These are phyloP conservation scores for Myotis yumanensis DNA, from an alignment of 2,113 vertebrate species.

Conservation along the genomic window DNA sequence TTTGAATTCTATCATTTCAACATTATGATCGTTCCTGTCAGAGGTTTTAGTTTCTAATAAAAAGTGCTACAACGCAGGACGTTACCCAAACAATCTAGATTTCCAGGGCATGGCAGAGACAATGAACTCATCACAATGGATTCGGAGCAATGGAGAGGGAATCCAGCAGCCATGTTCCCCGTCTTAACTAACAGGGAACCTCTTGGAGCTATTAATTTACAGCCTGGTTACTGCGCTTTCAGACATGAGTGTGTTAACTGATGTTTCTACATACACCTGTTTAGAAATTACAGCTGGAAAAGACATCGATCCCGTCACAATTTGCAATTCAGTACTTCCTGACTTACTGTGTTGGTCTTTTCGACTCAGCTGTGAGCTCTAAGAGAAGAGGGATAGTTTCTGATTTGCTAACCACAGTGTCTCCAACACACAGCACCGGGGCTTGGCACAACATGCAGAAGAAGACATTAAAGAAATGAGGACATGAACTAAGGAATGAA, in stretches of 20 bases:
- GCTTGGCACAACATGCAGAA: neutral
- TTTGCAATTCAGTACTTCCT: neutral
- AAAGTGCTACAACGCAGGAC: neutral
- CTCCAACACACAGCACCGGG: neutral
- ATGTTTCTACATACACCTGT: neutral
- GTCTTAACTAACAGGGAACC: neutral
- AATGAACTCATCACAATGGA: neutral
- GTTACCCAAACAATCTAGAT: neutral
- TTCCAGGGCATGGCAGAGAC: neutral
- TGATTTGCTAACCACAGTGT: neutral
- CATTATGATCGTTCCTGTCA: neutral
- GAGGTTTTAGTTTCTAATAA: conserved; percentile 14
- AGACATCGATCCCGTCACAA: neutral
- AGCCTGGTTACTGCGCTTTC: neutral
- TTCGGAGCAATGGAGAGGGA: neutral
- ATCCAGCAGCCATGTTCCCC: neutral
- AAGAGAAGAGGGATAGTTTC: neutral
- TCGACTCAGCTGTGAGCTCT: neutral
- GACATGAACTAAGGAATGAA: neutral
- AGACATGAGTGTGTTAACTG: neutral
- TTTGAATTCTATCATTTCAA: conserved; percentile 5
- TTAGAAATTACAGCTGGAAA: conserved; percentile 2
- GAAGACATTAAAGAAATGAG: neutral
- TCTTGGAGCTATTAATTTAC: no score
- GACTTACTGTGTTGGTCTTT: neutral